A percentile compares a stretch with the other conserved stretches of the same genome.
Conservation (phyloP, 2,888 invertebrate genomes). For the Notocelia uddmanniana region DNA sequence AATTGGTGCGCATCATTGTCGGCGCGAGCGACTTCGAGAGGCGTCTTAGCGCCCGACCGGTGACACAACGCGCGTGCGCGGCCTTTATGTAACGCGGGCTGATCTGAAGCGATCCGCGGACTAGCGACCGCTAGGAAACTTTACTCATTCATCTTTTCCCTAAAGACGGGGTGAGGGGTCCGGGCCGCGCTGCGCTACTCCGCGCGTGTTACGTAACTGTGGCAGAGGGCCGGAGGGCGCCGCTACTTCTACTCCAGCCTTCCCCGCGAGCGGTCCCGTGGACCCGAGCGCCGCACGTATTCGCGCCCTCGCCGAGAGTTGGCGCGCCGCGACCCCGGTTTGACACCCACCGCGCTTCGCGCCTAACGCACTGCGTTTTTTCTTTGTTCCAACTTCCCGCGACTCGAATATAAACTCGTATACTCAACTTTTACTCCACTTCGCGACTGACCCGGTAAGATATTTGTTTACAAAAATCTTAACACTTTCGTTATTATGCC, state of each 20-base stretch:
- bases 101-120: constrained; percentile 77
- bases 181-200: constrained; percentile 70
- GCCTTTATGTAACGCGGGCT: constrained; percentile 75
- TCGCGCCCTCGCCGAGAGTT: constrained; percentile 50
- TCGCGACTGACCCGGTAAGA: constrained; percentile 70
- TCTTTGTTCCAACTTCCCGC: constrained; percentile 54
- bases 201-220: constrained; percentile 75
- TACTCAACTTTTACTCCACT: constrained; percentile 56
- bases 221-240: constrained; percentile 62
- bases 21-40: constrained; percentile 59
- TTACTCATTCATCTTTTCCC: constrained; percentile 84
- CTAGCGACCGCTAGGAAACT: constrained; percentile 81
- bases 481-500: constrained; percentile 56
- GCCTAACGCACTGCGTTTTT: constrained; percentile 48
- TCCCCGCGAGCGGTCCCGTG: constrained; percentile 66
- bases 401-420: constrained; percentile 59
- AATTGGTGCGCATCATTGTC: constrained; percentile 38
- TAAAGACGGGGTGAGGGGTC: constrained; percentile 77
- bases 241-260: constrained; percentile 68
- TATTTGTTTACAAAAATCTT: constrained; percentile 61
- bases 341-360: constrained; percentile 43
- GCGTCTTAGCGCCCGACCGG: constrained; percentile 50
- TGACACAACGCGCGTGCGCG: constrained; percentile 68
- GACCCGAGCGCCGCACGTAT: constrained; percentile 46
- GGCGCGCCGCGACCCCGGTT: constrained; percentile 49